A percentile compares a stretch with the other conserved stretches of the same genome.
These are phyloP conservation scores for Pheosia gnoma DNA, from an alignment of 2,888 invertebrate genomes.

Conservation along the genomic window DNA sequence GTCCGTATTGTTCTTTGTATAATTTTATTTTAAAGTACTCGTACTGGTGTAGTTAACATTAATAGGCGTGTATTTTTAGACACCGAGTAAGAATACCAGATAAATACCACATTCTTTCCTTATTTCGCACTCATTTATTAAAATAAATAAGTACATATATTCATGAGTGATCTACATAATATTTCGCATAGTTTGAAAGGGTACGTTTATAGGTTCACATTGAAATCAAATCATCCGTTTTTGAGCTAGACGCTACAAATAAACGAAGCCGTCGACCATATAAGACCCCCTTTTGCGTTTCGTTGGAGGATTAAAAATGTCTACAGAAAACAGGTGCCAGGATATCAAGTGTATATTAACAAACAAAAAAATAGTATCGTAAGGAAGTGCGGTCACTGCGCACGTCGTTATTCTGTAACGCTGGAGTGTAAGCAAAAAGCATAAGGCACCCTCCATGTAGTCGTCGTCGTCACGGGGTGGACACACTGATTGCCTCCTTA, in stretches of 20 bases:
- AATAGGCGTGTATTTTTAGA: constrained; percentile 22
- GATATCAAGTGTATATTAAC: background rate
- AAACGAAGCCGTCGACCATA: too few species aligned
- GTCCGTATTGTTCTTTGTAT: constrained; percentile 32
- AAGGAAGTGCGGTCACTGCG: constrained; percentile 55
- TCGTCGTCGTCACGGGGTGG: constrained; percentile 51
- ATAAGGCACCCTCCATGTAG: constrained; percentile 54
- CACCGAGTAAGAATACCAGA: background rate
- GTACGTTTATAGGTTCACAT: too few species aligned
- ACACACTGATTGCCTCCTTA: constrained; percentile 55
- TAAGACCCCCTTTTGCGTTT: background rate
- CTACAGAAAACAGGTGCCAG: constrained; percentile 6
- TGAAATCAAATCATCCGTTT: too few species aligned
- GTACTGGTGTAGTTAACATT: constrained; percentile 14
- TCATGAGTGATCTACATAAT: too few species aligned
- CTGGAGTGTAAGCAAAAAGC: constrained; percentile 41
- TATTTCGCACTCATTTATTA: too few species aligned
- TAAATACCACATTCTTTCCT: background rate
- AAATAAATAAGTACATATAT: too few species aligned
- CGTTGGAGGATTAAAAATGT: background rate
- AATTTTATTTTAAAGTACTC: constrained; percentile 34
- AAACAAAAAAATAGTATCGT: constrained; percentile 16
- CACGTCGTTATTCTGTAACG: constrained; percentile 33
- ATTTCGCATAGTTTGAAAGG: too few species aligned
- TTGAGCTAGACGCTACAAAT: too few species aligned